These are phyloP conservation scores for Lophura nycthemera DNA, from an alignment of 2,113 vertebrate genomes.

Conservation along the genomic window DNA sequence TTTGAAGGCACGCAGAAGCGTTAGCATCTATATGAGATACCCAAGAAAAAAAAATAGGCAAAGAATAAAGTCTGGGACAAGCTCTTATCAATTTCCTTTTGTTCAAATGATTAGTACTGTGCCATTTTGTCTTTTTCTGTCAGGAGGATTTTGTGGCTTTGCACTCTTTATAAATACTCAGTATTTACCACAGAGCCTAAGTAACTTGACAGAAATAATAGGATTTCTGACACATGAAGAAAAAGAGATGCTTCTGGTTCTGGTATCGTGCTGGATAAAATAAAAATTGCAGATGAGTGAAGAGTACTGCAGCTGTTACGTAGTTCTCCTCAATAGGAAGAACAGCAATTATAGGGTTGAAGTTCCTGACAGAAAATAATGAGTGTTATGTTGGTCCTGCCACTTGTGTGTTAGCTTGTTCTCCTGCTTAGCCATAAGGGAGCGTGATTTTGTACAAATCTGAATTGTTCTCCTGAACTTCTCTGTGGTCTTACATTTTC, in stretches of 20 bases:
- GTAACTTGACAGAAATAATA: not conserved
- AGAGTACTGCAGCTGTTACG: not conserved
- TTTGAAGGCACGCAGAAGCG: not conserved
- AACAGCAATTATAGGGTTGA: not conserved
- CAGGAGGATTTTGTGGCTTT: conserved; percentile 27
- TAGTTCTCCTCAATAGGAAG: not conserved
- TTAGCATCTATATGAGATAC: not conserved
- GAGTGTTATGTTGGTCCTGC: not conserved
- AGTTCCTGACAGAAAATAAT: not conserved
- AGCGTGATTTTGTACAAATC: not conserved
- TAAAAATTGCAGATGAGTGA: accelerated
- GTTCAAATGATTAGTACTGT: not conserved
- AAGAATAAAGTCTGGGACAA: not conserved
- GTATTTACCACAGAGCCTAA: not conserved
- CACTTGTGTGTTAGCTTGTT: not conserved
- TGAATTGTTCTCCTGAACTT: not conserved
- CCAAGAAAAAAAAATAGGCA: not conserved
- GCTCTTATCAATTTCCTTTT: conserved; percentile 29
- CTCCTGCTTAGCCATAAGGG: not conserved
- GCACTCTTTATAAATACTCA: not conserved
- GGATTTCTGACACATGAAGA: not conserved
- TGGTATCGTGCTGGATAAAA: not conserved
- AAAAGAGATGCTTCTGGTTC: not conserved
- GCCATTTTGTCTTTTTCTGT: not conserved
- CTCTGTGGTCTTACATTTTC: not conserved